phyloP scores from a whole-genome alignment of 2,888 invertebrate genomes.

The Perizoma flavofasciatum region DNA sequence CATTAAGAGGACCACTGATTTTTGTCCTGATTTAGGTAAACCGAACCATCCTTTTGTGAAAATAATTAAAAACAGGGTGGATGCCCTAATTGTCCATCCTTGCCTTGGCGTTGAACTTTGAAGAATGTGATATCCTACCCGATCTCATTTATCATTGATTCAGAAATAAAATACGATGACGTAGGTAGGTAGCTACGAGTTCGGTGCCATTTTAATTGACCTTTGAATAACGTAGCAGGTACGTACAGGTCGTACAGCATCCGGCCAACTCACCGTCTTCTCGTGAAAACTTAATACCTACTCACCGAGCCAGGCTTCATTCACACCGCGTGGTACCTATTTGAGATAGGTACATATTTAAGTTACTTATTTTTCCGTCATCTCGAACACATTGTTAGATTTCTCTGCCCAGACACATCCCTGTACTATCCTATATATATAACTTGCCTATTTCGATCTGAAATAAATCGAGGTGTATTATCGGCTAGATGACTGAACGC shows the following conservation, averaged over 20 bases:
- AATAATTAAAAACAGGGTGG: slow-evolving; percentile 39
- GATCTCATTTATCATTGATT: slow-evolving; percentile 14
- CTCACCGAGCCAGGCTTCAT: not conserved
- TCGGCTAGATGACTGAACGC: no score
- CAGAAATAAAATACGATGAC: slow-evolving; percentile 25
- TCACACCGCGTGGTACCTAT: not conserved
- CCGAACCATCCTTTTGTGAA: slow-evolving; percentile 28
- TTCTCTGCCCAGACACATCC: no score
- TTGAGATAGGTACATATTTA: not conserved
- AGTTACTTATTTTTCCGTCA: not conserved
- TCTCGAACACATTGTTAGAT: no score
- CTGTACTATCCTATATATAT: no score
- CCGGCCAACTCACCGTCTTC: slow-evolving; percentile 13
- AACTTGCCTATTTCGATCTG: no score
- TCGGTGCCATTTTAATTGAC: slow-evolving; percentile 25
- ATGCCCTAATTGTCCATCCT: slow-evolving; percentile 40
- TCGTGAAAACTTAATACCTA: slow-evolving; percentile 4
- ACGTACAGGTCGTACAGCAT: slow-evolving; percentile 10
- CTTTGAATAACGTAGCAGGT: slow-evolving; percentile 18
- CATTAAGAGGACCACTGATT: slow-evolving; percentile 37
- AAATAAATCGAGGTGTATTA: no score
- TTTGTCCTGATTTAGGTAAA: slow-evolving; percentile 19
- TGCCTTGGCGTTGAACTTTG: slow-evolving; percentile 51
- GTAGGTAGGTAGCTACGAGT: slow-evolving; percentile 16
- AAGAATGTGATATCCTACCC: slow-evolving; percentile 14